phyloP scores from a whole-genome alignment of 1,140 invertebrate species.

The Laupala kohalensis region DNA sequence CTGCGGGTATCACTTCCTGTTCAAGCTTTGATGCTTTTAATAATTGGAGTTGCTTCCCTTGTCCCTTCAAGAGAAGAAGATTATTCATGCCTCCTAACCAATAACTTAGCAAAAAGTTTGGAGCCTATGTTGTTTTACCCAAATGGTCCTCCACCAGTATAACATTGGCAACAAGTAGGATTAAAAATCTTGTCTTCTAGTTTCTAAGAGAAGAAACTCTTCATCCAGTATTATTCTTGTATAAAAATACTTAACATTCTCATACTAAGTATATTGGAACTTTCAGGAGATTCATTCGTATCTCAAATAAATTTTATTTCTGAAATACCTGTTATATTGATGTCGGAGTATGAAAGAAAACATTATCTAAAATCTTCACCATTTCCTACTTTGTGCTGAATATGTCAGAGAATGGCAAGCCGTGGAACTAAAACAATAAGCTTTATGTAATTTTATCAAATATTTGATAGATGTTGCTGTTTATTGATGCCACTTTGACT shows the following conservation, averaged over 20 bases:
- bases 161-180: conserved; percentile 22
- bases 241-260: background rate
- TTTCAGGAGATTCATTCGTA: background rate
- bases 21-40: conserved; percentile 73
- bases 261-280: background rate
- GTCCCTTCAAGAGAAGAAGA: conserved; percentile 76
- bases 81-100: conserved; percentile 66
- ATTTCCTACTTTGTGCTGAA: background rate
- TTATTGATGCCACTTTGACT: background rate
- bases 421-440: background rate
- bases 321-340: background rate
- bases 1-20: conserved; percentile 80
- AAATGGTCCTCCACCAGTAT: conserved; percentile 79
- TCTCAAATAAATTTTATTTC: background rate
- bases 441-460: background rate
- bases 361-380: background rate
- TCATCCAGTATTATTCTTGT: background rate
- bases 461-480: background rate
- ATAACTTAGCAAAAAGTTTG: conserved; percentile 65
- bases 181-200: background rate
- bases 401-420: background rate
- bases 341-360: background rate
- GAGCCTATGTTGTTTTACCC: conserved; percentile 76
- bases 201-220: background rate
- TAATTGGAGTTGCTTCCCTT: conserved; percentile 76